Evolutionary conservation across 2,113 vertebrate genomes (phyloP).

Genomic region (Heptranchias perlo): DNA sequence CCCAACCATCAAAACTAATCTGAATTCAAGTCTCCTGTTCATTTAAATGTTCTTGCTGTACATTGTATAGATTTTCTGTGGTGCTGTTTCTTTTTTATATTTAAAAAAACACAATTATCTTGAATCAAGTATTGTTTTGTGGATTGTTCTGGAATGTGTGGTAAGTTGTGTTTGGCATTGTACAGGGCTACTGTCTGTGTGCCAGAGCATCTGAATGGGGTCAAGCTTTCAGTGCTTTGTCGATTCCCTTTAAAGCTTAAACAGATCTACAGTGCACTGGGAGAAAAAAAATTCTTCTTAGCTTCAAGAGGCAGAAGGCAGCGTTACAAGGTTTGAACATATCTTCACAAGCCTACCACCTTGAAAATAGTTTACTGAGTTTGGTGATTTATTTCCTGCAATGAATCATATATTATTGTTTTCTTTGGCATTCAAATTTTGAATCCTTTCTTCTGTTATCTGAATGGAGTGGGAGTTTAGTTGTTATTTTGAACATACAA

Average conservation of each 20-base stretch:
- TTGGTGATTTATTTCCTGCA: background rate
- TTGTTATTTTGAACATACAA: background rate
- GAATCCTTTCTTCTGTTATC: background rate
- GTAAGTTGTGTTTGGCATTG: background rate
- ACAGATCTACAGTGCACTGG: background rate
- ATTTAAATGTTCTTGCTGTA: background rate
- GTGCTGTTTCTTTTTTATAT: background rate
- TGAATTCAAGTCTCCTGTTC: background rate
- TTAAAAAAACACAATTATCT: background rate
- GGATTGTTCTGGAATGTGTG: background rate
- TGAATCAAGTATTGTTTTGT: background rate
- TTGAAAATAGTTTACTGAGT: background rate
- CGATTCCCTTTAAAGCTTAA: background rate
- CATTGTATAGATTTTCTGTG: background rate
- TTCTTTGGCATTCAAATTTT: background rate
- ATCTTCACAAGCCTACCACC: background rate
- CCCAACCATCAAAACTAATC: background rate
- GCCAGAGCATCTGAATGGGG: conserved; percentile 14
- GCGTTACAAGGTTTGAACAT: background rate
- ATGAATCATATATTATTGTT: background rate
- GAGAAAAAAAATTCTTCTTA: background rate
- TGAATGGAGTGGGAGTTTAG: background rate
- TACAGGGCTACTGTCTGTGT: background rate
- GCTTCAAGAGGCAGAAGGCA: background rate
- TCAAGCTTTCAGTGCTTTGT: background rate